These are phyloP conservation scores for Mesoligia furuncula DNA, from an alignment of 2,888 invertebrate species.

Conservation along the genomic window DNA sequence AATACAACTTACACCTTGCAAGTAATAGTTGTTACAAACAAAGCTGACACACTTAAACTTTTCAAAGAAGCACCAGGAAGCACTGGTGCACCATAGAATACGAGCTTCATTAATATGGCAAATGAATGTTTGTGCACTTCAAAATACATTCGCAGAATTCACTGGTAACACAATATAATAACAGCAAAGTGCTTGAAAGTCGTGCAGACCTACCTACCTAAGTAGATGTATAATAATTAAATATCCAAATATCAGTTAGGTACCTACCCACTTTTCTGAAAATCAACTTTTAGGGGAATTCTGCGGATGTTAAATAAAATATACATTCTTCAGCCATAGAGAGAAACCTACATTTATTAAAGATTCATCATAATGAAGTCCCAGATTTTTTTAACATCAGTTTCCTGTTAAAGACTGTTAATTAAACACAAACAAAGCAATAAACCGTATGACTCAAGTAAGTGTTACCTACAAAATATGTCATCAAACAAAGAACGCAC, in stretches of 20 bases:
- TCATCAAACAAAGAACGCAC: conserved; percentile 51
- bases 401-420: not conserved
- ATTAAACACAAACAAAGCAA: conserved; percentile 22
- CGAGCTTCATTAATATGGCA: conserved; percentile 11
- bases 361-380: not conserved
- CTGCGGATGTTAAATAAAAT: not conserved
- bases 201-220: not conserved
- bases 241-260: not conserved
- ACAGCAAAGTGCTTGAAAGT: not conserved
- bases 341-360: not conserved
- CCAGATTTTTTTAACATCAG: not conserved
- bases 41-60: conserved; percentile 17
- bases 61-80: conserved; percentile 11
- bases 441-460: conserved; percentile 27
- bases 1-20: conserved; percentile 16
- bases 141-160: conserved; percentile 25
- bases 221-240: not conserved
- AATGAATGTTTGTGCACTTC: conserved; percentile 17
- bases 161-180: conserved; percentile 3
- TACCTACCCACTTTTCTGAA: not conserved
- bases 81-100: not conserved
- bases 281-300: not conserved
- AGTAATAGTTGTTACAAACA: conserved; percentile 4
- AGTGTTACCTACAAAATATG: conserved; percentile 25
- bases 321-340: not conserved